Percentiles rank a stretch among this genome's conserved stretches.
These are phyloP conservation scores for Eupithecia pulchellata DNA, from an alignment of 2,888 invertebrate genomes.

Conservation along the genomic window DNA sequence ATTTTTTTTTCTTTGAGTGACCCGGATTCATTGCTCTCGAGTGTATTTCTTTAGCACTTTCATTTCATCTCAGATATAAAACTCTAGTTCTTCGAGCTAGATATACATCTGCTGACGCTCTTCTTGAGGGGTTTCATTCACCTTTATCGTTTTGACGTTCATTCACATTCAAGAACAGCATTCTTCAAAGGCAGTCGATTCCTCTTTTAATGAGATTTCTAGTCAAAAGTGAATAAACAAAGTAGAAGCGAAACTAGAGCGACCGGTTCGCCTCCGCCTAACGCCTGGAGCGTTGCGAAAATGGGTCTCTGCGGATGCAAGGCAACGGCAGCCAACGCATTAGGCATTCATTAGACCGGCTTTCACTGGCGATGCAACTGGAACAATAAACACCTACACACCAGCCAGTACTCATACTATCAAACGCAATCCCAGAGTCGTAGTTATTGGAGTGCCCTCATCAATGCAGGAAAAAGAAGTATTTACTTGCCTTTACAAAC, in stretches of 20 bases:
- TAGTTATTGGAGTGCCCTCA: too few relatives aligned
- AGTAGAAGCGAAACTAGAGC: constrained; percentile 13
- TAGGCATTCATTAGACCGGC: constrained; percentile 72
- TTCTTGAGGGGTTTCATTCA: neutral
- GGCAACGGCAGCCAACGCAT: constrained; percentile 56
- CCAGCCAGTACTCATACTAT: neutral
- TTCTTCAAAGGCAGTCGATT: neutral
- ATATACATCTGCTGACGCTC: neutral
- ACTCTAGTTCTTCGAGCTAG: neutral
- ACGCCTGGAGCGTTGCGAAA: constrained; percentile 65
- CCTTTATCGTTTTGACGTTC: neutral
- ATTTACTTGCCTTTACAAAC: too few relatives aligned
- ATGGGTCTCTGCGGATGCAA: constrained; percentile 66
- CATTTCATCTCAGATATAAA: neutral
- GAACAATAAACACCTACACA: constrained; percentile 68
- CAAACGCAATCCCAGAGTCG: too few relatives aligned
- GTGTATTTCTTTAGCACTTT: too few relatives aligned
- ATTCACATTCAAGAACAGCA: neutral
- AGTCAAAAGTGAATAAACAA: constrained; percentile 14
- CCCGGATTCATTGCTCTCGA: too few relatives aligned
- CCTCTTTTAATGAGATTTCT: neutral
- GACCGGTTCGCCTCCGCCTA: constrained; percentile 21
- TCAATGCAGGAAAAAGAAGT: too few relatives aligned
- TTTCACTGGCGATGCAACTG: constrained; percentile 66
- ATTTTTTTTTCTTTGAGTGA: too few relatives aligned